Conservation (phyloP, 2,113 vertebrate genomes). For the Climacteris rufus region DNA sequence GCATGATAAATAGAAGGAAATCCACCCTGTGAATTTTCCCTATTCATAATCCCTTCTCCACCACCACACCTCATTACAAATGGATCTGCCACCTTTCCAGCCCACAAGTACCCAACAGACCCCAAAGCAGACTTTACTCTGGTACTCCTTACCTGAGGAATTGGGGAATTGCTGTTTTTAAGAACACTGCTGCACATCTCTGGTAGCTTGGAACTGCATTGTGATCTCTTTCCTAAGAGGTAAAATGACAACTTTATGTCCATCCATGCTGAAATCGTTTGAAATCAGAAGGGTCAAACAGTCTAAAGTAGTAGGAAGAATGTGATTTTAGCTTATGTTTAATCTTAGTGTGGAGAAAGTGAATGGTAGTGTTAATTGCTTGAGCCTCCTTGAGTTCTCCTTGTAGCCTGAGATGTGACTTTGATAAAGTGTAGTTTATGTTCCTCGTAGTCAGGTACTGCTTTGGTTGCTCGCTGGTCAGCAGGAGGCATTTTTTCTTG, state of each 20-base stretch:
- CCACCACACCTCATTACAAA: not conserved
- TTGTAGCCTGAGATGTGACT: not conserved
- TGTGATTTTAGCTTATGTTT: conserved; percentile 11
- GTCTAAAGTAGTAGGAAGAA: not conserved
- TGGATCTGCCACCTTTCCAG: not conserved
- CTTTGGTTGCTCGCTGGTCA: not conserved
- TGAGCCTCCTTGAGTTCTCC: conserved; percentile 20
- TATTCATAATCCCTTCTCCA: not conserved
- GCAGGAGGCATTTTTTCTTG: not conserved
- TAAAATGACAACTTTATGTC: not conserved
- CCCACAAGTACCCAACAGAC: not conserved
- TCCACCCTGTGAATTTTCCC: not conserved
- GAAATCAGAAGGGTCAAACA: not conserved
- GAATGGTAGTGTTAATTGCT: conserved; percentile 1
- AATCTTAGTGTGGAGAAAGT: not conserved
- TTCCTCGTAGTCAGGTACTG: not conserved
- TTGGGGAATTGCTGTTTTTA: not conserved
- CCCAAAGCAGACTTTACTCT: not conserved
- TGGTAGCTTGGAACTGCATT: not conserved
- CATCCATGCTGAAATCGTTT: not conserved
- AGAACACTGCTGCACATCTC: not conserved
- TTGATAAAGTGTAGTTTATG: not conserved
- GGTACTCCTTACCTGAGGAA: not conserved
- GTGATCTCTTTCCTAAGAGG: not conserved
- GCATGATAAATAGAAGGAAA: conserved; percentile 11